phyloP scores from a whole-genome alignment of 2,797 vertebrate species.

The Microtus californicus region DNA sequence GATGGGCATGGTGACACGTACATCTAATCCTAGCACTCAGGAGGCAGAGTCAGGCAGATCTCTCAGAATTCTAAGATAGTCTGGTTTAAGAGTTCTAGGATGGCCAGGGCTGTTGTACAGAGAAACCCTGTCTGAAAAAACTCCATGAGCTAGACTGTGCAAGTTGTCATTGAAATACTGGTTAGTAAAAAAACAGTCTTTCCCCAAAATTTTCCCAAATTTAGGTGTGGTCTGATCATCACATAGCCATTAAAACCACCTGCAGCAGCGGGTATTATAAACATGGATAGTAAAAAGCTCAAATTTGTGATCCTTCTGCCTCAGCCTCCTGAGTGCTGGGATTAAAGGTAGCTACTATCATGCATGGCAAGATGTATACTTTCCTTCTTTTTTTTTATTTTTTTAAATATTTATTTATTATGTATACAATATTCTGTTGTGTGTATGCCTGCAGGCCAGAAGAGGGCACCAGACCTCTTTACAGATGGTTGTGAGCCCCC shows the following conservation, averaged over 20 bases:
- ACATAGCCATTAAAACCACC: neutral
- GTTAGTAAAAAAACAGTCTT: neutral
- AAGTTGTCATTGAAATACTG: neutral
- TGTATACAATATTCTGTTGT: too few species aligned
- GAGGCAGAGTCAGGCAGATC: neutral
- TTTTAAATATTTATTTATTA: too few species aligned
- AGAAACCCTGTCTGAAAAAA: neutral
- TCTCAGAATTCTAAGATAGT: neutral
- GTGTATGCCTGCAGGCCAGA: too few species aligned
- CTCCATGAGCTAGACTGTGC: neutral
- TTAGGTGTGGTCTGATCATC: neutral
- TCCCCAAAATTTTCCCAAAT: neutral
- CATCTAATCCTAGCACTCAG: neutral
- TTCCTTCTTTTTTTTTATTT: neutral
- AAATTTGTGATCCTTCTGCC: neutral
- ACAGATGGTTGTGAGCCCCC: too few species aligned
- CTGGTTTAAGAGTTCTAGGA: neutral
- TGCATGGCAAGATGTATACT: neutral
- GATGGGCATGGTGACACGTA: too few species aligned
- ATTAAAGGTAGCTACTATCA: neutral
- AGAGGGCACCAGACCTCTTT: too few species aligned
- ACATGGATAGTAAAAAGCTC: slow-evolving; percentile 13
- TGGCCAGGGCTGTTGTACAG: neutral
- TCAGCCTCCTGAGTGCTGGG: neutral
- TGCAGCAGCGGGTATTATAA: neutral